Conservation (phyloP, 2,797 vertebrate genomes). For the Choloepus didactylus region DNA sequence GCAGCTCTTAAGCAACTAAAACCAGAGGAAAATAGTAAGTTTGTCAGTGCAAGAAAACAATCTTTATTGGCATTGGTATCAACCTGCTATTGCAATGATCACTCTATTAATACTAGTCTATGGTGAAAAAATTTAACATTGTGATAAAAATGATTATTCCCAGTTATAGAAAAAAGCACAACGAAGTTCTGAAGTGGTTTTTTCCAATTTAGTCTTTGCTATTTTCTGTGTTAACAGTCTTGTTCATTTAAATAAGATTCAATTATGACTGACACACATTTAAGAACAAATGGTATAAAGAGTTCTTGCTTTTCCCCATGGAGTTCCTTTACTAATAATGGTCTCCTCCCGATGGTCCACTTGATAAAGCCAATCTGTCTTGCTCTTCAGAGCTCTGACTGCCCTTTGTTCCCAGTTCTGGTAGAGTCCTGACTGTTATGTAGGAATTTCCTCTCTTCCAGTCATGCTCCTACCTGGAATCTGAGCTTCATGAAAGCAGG, state of each 20-base stretch:
- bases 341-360: neutral
- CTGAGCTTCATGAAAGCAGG: neutral
- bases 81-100: neutral
- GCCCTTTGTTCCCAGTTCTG: neutral
- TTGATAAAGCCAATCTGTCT: neutral
- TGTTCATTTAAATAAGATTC: conserved; percentile 34
- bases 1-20: neutral
- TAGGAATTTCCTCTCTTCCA: neutral
- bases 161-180: neutral
- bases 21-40: neutral
- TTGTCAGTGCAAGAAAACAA: neutral
- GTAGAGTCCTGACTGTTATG: neutral
- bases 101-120: neutral
- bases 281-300: neutral
- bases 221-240: neutral
- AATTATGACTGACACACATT: neutral
- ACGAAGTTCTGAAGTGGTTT: conserved; percentile 5
- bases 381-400: neutral
- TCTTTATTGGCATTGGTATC: neutral
- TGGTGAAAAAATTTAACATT: neutral
- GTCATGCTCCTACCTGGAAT: neutral
- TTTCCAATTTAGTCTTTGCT: conserved; percentile 8
- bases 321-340: neutral
- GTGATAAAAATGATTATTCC: conserved; percentile 3
- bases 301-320: neutral